Percentiles rank a stretch among this genome's conserved stretches.
phyloP scores from a whole-genome alignment of 2,797 vertebrate genomes.

The Xiphophorus birchmanni region DNA sequence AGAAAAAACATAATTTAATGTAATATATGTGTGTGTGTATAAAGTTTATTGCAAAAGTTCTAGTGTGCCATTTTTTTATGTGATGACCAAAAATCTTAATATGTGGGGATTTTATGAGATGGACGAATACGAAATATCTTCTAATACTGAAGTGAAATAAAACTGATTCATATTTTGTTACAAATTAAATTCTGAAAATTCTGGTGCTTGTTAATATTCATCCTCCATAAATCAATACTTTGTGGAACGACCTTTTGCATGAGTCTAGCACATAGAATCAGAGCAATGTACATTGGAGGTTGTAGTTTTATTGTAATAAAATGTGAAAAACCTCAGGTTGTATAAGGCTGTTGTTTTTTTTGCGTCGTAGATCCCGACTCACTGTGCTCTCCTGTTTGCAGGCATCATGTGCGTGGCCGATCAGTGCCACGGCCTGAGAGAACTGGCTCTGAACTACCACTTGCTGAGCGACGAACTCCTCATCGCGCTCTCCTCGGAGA shows the following conservation, averaged over 20 bases:
- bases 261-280: background rate
- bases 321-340: background rate
- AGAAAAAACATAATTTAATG: background rate
- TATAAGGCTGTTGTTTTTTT: too few species aligned
- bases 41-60: background rate
- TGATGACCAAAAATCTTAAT: background rate
- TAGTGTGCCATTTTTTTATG: background rate
- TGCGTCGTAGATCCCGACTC: background rate
- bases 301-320: background rate
- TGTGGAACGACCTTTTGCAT: background rate
- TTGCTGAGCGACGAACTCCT: conserved; percentile 93
- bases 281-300: background rate
- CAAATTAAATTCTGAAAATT: background rate
- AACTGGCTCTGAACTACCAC: conserved; percentile 94
- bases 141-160: background rate
- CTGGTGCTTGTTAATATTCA: background rate
- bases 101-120: background rate
- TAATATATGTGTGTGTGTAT: background rate
- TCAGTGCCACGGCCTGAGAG: conserved; percentile 94
- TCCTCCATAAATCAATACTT: background rate
- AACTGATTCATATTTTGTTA: background rate
- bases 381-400: conserved; percentile 51
- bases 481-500: conserved; percentile 93
- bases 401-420: conserved; percentile 97
- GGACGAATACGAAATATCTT: background rate